These are phyloP conservation scores for Geothlypis trichas DNA, from an alignment of 2,113 vertebrate species.

Conservation along the genomic window DNA sequence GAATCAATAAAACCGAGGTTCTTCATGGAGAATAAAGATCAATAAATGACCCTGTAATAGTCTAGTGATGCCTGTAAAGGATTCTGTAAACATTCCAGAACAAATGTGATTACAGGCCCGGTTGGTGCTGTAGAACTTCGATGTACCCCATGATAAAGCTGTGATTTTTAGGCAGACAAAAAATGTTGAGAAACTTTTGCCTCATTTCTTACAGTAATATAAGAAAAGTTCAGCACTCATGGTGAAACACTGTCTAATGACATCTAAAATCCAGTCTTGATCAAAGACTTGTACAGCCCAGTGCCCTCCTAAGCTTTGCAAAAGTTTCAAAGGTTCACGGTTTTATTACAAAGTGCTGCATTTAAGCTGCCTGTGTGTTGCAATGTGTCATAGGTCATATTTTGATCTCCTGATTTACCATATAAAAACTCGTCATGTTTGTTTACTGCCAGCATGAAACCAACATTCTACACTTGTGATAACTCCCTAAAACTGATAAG, in stretches of 20 bases:
- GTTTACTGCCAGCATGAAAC: not conserved
- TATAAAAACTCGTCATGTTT: not conserved
- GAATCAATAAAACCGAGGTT: not conserved
- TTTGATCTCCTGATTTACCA: not conserved
- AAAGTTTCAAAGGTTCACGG: not conserved
- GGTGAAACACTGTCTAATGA: not conserved
- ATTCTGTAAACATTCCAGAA: conserved; percentile 18
- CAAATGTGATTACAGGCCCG: not conserved
- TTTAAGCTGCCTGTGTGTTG: not conserved
- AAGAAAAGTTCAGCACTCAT: not conserved
- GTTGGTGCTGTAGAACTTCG: not conserved
- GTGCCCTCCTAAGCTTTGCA: not conserved
- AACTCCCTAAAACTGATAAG: not conserved
- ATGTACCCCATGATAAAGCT: not conserved
- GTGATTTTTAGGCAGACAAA: not conserved
- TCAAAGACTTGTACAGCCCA: not conserved
- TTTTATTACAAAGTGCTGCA: not conserved
- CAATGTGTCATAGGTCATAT: not conserved
- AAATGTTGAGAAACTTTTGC: not conserved
- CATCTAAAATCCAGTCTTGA: not conserved
- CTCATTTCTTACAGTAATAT: not conserved
- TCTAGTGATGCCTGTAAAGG: conserved; percentile 32
- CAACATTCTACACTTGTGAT: not conserved
- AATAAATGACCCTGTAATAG: conserved; percentile 19
- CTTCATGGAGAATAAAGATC: conserved; percentile 11